phyloP scores from a whole-genome alignment of 2,113 vertebrate species.

The Danio rerio region GRCz12tu NC_133184.1:54442001-54442500 shows the following conservation, averaged over 20 bases:
- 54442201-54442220: background rate
- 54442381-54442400: too few relatives aligned
- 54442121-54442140: too few relatives aligned
- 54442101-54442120: too few relatives aligned
- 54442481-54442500: too few relatives aligned
- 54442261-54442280: background rate
- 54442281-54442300: constrained; percentile 16
- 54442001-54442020: background rate
- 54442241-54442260: background rate
- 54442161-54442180: background rate
- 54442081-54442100: too few relatives aligned
- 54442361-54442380: background rate
- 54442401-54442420: too few relatives aligned
- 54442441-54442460: too few relatives aligned
- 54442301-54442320: background rate
- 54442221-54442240: background rate
- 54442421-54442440: too few relatives aligned
- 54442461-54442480: too few relatives aligned
- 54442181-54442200: background rate
- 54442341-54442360: background rate
- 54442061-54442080: too few relatives aligned
- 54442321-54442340: background rate
- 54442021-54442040: too few relatives aligned
- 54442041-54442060: too few relatives aligned
- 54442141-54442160: background rate